phyloP scores from a whole-genome alignment of 2,113 vertebrate genomes.

The Montifringilla adamsi region DNA sequence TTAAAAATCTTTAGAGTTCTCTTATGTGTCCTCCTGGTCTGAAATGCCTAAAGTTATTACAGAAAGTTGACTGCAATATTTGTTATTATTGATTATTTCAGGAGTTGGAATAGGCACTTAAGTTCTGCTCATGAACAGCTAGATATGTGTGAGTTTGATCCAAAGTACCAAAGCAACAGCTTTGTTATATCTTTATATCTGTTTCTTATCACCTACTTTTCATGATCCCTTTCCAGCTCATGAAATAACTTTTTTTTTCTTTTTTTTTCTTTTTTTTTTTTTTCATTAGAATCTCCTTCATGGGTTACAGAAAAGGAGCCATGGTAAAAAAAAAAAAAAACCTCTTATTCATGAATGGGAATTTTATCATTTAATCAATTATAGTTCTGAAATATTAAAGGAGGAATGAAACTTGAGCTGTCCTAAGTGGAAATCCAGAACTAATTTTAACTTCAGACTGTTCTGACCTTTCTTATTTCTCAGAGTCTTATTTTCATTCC shows the following conservation, averaged over 20 bases:
- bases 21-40: background rate
- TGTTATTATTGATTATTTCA: constrained; percentile 37
- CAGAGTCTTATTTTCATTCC: background rate
- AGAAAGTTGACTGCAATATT: background rate
- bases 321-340: background rate
- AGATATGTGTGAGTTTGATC: background rate
- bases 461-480: background rate
- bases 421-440: background rate
- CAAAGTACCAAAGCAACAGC: constrained; percentile 9
- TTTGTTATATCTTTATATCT: constrained; percentile 31
- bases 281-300: background rate
- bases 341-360: background rate
- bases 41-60: background rate
- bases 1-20: background rate
- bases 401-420: background rate
- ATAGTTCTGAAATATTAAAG: constrained; percentile 1
- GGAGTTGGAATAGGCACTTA: background rate
- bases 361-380: background rate
- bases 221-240: constrained; percentile 2
- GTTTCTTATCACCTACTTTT: background rate
- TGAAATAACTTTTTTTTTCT: background rate
- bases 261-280: background rate
- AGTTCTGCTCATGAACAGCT: constrained; percentile 1
- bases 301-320: background rate
- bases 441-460: constrained; percentile 7